These are phyloP conservation scores for Syrista parreyssii DNA, from an alignment of 2,888 invertebrate genomes.

Conservation along the genomic window DNA sequence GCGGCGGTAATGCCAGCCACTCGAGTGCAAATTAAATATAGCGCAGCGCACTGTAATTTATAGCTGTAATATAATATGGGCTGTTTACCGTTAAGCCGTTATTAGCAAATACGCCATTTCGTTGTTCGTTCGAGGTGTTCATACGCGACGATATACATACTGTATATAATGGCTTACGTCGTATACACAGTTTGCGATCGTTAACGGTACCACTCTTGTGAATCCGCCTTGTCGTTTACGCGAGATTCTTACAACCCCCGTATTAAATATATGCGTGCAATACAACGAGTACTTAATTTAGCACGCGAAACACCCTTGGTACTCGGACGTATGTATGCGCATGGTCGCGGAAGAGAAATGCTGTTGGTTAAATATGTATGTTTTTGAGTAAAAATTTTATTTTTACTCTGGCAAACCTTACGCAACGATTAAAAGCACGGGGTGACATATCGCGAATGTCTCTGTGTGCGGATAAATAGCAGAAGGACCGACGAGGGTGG, in stretches of 20 bases:
- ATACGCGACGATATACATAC: not conserved
- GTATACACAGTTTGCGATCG: not conserved
- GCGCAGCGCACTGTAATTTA: constrained; percentile 40
- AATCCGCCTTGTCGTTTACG: not conserved
- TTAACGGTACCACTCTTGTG: not conserved
- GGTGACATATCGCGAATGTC: not conserved
- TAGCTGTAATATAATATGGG: constrained; percentile 48
- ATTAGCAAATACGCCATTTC: constrained; percentile 39
- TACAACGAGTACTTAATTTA: not conserved
- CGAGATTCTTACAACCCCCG: not conserved
- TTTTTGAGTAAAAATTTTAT: not conserved
- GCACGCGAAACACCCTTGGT: not conserved
- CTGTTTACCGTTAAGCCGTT: constrained; percentile 47
- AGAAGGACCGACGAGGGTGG: not conserved
- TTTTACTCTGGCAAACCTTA: not conserved
- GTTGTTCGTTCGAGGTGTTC: constrained; percentile 4
- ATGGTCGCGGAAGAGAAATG: too few relatives aligned
- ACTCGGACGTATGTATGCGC: not conserved
- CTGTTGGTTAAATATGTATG: too few relatives aligned
- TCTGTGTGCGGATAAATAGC: not conserved
- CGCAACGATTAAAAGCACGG: not conserved
- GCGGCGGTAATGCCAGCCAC: constrained; percentile 13
- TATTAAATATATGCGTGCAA: not conserved
- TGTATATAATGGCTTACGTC: not conserved
- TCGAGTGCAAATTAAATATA: constrained; percentile 42